phyloP scores from a whole-genome alignment of 2,888 invertebrate genomes.

The Octodonta nipae region DNA sequence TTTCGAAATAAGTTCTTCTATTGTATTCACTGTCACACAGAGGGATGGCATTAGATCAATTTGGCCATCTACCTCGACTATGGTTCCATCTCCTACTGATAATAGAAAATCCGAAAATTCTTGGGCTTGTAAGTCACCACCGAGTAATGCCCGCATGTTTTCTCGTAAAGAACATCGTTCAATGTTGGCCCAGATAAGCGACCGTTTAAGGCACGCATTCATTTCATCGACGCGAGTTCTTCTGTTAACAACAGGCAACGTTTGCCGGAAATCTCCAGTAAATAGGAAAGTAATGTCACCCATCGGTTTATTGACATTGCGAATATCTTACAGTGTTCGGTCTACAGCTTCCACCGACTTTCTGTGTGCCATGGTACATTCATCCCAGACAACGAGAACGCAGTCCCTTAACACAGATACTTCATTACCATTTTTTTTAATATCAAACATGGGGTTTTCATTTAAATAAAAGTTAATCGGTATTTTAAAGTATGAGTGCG shows the following conservation, averaged over 20 bases:
- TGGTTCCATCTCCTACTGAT: not conserved
- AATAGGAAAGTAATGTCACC: slow-evolving; percentile 7
- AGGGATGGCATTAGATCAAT: not conserved
- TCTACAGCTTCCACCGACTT: slow-evolving; percentile 2
- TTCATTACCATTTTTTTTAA: not conserved
- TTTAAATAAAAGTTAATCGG: not conserved
- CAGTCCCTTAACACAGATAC: not conserved
- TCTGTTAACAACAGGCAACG: slow-evolving; percentile 8
- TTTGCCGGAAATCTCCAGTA: slow-evolving; percentile 10
- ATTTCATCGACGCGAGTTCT: slow-evolving; percentile 8
- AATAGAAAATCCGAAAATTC: not conserved
- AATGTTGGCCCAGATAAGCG: not conserved
- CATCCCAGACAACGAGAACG: not conserved
- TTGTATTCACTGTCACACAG: not conserved
- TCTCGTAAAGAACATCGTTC: not conserved
- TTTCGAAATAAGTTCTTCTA: not conserved
- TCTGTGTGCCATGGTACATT: not conserved
- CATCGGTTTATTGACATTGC: slow-evolving; percentile 4
- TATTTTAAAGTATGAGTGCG: not conserved
- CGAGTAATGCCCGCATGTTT: not conserved
- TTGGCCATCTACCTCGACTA: not conserved
- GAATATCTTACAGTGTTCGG: slow-evolving; percentile 3
- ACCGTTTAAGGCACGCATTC: slow-evolving; percentile 6
- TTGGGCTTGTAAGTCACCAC: not conserved
- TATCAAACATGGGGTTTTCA: not conserved